Conservation (phyloP, 2,888 invertebrate species). For the Polydrusus pterygomalis region DNA sequence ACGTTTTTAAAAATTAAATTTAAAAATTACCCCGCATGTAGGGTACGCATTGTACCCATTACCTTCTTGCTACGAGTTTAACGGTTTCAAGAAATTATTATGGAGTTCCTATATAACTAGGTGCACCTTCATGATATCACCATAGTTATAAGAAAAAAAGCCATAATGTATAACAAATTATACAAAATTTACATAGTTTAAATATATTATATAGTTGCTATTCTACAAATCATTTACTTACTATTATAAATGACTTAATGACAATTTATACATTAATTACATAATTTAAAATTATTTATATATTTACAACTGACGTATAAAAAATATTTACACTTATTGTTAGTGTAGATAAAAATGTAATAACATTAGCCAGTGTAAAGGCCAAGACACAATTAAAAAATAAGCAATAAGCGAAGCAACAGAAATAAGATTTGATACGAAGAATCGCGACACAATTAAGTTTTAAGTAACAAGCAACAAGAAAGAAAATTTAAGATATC, state of each 20-base stretch:
- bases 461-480: too few species aligned
- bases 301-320: constrained; percentile 27
- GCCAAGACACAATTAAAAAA: too few species aligned
- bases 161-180: neutral
- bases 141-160: neutral
- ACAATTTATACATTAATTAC: constrained; percentile 19
- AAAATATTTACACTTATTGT: constrained; percentile 23
- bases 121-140: too few species aligned
- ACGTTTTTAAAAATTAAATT: too few species aligned
- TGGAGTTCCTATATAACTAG: neutral
- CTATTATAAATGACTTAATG: constrained; percentile 13
- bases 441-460: too few species aligned
- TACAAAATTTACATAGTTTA: constrained; percentile 1
- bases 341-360: neutral
- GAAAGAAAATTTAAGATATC: too few species aligned
- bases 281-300: constrained; percentile 15
- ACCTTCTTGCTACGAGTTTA: constrained; percentile 18
- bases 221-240: constrained; percentile 4
- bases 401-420: too few species aligned
- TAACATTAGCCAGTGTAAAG: neutral
- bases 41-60: too few species aligned
- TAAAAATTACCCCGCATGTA: too few species aligned
- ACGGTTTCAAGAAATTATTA: constrained; percentile 9
- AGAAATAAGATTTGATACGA: too few species aligned
- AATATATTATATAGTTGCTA: neutral